Evolutionary conservation across 1,140 invertebrate genomes (phyloP), one percentile per base, ranked within the genome.

Genomic region (Chelonus insularis): DNA sequence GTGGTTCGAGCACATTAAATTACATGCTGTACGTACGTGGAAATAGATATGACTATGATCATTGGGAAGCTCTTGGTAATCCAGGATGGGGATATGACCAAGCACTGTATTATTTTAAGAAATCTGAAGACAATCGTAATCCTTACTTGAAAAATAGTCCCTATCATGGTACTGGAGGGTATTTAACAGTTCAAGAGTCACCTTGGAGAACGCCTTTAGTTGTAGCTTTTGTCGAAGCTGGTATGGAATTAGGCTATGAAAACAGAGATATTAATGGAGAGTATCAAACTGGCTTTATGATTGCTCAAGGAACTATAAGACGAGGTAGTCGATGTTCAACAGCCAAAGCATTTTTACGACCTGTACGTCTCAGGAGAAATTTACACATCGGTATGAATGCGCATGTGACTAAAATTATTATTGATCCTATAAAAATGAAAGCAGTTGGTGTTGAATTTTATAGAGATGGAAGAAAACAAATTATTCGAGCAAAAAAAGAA

Each of bases 21-120:
- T 97, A 96, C 68, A 97, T 98, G 96, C 85, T 97, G 0, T 98
- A 98, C 75, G 93, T 96, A 0, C 81, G 95, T 63, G 96, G 91
- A 45, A 91, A 89, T 78, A 85, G 81, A 65, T 80, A 86, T 29
- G 96, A 98, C 72, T 98, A 95, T 71, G 92, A 98, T 72, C 82
- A 89, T 23, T 98, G 96, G 96, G 91, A 93, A 60, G 84, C 87
- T 8, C 69, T 89, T 20, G 96, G 95, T 0, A 94, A 96, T 72
- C 81, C 86, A 0, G 90, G 93, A 6, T 98, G 96, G 96, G 89
- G 89, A 1, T 98, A 94, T 77, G 82, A 91, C n/a, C 86, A 93
- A 37, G 91, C 93, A 0, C 75, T 96, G 0, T 87, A 88, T n/a
- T 96, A 96, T 65, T 96, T 96, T 71, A 90, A 91, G 52, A 95